A percentile compares a stretch with the other conserved stretches of the same genome.
Evolutionary conservation across 2,888 invertebrate species (phyloP).

Genomic region (Mamestra brassicae): DNA sequence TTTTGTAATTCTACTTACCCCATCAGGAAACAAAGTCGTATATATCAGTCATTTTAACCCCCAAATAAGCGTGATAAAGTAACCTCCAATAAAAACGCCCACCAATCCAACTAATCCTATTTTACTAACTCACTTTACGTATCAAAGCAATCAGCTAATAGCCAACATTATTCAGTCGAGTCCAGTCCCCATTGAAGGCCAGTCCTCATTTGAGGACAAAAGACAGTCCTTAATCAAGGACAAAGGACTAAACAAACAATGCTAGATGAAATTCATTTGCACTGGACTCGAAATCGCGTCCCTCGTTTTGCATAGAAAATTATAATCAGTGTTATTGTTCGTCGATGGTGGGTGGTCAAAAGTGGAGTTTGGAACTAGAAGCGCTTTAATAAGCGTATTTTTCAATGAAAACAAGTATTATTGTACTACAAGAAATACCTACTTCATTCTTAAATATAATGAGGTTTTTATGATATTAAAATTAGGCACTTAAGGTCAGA

Average conservation of each 20-base stretch:
- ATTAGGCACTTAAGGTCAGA: no score
- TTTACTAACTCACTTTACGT: conserved; percentile 29
- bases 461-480: no score
- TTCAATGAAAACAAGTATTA: neutral
- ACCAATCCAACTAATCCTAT: conserved; percentile 22
- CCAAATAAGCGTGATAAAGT: conserved; percentile 4
- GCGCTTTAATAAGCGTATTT: neutral
- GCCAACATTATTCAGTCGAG: conserved; percentile 36
- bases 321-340: conserved; percentile 44
- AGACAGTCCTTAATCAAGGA: conserved; percentile 44
- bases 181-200: conserved; percentile 19
- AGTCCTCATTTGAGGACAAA: conserved; percentile 32
- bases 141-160: conserved; percentile 54
- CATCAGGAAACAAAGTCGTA: neutral
- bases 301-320: conserved; percentile 50
- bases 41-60: no score
- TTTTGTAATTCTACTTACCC: no score
- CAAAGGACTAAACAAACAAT: conserved; percentile 56
- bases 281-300: conserved; percentile 26
- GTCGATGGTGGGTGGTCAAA: neutral
- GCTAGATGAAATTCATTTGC: conserved; percentile 47
- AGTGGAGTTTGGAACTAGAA: neutral
- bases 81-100: conserved; percentile 11
- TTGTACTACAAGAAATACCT: no score
- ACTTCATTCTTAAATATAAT: no score